Evolutionary conservation across 2,888 invertebrate genomes (phyloP).

Genomic region (Argyra leucocephala): DNA sequence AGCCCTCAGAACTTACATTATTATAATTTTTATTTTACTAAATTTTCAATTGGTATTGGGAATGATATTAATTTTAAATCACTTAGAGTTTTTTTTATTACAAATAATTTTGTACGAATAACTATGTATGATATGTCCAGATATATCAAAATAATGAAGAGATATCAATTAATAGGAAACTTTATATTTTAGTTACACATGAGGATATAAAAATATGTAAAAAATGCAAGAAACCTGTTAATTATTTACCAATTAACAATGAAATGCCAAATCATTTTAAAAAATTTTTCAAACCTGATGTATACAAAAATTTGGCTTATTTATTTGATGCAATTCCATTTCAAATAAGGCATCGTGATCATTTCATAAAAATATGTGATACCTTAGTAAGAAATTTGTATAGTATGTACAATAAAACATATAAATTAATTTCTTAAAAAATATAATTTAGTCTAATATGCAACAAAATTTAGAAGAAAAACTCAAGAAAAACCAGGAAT

Average conservation of each 20-base stretch:
- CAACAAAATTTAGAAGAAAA: neutral
- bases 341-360: slow-evolving; percentile 14
- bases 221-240: slow-evolving; percentile 11
- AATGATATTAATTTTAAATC: no score
- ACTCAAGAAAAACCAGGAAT: neutral
- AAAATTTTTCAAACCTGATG: neutral
- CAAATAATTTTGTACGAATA: no score
- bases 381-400: neutral
- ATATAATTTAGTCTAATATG: neutral
- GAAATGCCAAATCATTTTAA: neutral
- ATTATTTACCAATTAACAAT: neutral
- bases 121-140: no score
- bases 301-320: neutral
- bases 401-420: neutral
- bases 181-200: neutral
- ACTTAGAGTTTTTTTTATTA: no score
- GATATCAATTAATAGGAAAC: no score
- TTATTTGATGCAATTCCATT: slow-evolving; percentile 10
- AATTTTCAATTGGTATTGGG: no score
- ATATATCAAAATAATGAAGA: no score
- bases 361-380: neutral
- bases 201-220: neutral
- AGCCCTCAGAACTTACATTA: no score
- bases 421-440: neutral
- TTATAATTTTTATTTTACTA: no score